Evolutionary conservation across 2,113 vertebrate species (phyloP).

Genomic region (Alaudala cheleensis): DNA sequence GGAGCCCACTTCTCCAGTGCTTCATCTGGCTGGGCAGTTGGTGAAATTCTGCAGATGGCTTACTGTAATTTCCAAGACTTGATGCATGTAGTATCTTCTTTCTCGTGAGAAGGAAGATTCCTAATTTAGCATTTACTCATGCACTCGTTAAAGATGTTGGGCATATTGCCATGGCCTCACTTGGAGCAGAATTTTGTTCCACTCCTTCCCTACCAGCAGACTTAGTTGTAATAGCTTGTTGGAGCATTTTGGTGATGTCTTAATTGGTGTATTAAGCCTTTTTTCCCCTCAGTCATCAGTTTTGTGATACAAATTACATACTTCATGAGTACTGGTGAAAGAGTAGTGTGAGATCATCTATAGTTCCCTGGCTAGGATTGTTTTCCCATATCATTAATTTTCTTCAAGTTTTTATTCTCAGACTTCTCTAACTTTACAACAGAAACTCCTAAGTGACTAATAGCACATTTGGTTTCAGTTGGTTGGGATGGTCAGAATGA

Average conservation of each 20-base stretch:
- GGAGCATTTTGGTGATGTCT: constrained; percentile 17
- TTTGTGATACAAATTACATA: constrained; percentile 41
- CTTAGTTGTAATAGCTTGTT: constrained; percentile 43
- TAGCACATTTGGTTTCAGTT: constrained; percentile 16
- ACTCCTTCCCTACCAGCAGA: constrained; percentile 17
- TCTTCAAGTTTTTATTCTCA: constrained; percentile 29
- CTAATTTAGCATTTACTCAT: constrained; percentile 42
- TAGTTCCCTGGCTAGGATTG: not conserved
- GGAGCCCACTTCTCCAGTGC: not conserved
- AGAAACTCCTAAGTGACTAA: constrained; percentile 47
- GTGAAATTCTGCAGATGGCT: constrained; percentile 40
- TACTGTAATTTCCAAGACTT: constrained; percentile 8
- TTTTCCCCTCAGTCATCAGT: constrained; percentile 40
- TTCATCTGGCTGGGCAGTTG: not conserved
- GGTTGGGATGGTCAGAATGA: not conserved
- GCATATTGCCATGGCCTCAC: constrained; percentile 45
- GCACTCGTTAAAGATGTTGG: constrained; percentile 20
- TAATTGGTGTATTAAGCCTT: constrained; percentile 40
- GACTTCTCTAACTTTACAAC: constrained; percentile 13
- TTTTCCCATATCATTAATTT: constrained; percentile 44
- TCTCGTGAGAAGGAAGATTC: constrained; percentile 3
- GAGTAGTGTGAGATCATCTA: constrained; percentile 42
- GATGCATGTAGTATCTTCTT: constrained; percentile 2
- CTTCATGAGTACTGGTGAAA: constrained; percentile 6
- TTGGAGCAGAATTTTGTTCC: constrained; percentile 50